Percentiles rank a stretch among this genome's conserved stretches.
Conservation (phyloP, 2,888 invertebrate species). For the Melinaea marsaeus region DNA sequence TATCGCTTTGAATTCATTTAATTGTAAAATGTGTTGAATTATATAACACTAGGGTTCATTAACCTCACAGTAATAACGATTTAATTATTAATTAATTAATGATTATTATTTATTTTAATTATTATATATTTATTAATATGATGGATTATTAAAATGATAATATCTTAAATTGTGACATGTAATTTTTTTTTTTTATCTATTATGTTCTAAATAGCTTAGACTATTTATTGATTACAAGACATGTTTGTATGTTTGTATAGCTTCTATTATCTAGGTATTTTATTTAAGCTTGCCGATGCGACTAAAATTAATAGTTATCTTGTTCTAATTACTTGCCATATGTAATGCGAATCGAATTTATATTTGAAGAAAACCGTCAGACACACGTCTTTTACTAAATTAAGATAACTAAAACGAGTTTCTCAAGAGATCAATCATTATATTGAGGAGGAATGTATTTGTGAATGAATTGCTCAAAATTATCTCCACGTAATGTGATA, state of each 20-base stretch:
- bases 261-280: conserved; percentile 20
- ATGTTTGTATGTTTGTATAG: conserved; percentile 49
- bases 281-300: conserved; percentile 57
- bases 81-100: too few relatives aligned
- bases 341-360: conserved; percentile 1
- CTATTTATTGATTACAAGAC: conserved; percentile 58
- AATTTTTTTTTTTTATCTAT: conserved; percentile 37
- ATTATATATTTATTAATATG: too few relatives aligned
- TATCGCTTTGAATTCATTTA: too few relatives aligned
- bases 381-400: conserved; percentile 12
- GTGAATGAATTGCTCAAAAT: conserved; percentile 57
- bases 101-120: too few relatives aligned
- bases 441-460: conserved; percentile 16
- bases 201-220: conserved; percentile 46
- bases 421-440: neutral
- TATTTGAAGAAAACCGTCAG: conserved; percentile 22
- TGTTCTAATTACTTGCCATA: conserved; percentile 55
- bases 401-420: conserved; percentile 8
- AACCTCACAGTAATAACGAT: too few relatives aligned
- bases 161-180: too few relatives aligned
- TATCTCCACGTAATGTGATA: conserved; percentile 50
- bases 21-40: too few relatives aligned
- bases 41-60: too few relatives aligned
- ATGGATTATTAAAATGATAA: too few relatives aligned
- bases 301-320: conserved; percentile 27